Evolutionary conservation across 2,797 vertebrate species (phyloP).

Genomic region (Gallirallus australis): DNA sequence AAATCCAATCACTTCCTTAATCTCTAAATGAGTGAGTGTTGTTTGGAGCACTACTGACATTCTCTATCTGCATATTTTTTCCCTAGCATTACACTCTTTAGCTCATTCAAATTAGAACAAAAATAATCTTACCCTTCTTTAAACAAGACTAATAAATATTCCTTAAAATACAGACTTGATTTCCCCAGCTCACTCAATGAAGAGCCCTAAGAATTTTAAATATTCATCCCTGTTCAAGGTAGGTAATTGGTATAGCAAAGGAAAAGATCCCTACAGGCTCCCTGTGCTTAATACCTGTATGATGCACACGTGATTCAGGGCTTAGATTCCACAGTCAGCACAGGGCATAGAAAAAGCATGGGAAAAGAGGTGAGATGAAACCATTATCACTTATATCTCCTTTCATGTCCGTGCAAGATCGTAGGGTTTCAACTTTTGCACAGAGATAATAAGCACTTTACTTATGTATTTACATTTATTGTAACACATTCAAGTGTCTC

Average conservation of each 20-base stretch:
- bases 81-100: not conserved
- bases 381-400: not conserved
- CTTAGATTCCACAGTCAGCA: not conserved
- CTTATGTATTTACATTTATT: not conserved
- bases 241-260: not conserved
- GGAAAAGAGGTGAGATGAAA: not conserved
- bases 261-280: not conserved
- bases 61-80: not conserved
- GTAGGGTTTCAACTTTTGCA: not conserved
- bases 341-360: not conserved
- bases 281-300: not conserved
- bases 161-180: constrained; percentile 1
- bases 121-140: not conserved
- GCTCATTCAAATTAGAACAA: constrained; percentile 5
- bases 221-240: not conserved
- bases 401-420: not conserved
- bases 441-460: not conserved
- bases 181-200: not conserved
- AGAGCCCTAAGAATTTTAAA: not conserved
- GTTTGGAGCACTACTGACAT: not conserved
- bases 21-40: not conserved
- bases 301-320: not conserved
- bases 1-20: constrained; percentile 10
- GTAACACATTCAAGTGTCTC: not conserved
- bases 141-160: constrained; percentile 31